Conservation (phyloP, 2,888 invertebrate species). For the Brenthis hecate region DNA sequence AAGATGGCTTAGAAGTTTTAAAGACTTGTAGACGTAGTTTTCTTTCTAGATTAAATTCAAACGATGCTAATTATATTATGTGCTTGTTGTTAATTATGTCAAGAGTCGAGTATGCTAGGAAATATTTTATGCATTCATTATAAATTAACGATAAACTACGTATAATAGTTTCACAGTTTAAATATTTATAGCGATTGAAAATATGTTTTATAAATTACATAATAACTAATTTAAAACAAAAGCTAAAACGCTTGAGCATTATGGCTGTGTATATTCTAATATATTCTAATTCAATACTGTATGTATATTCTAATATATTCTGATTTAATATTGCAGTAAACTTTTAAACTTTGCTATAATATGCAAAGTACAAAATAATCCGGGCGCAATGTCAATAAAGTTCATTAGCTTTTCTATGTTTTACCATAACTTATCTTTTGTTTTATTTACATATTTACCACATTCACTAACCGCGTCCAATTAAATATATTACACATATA, state of each 20-base stretch:
- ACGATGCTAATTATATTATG: constrained; percentile 9
- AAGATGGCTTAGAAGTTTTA: constrained; percentile 41
- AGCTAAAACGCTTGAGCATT: no score
- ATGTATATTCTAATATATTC: no score
- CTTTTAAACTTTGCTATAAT: no score
- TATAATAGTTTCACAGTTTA: no score
- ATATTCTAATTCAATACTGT: no score
- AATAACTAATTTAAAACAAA: no score
- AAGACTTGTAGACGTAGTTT: constrained; percentile 25
- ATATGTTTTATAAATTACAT: background rate
- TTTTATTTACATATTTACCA: constrained; percentile 2
- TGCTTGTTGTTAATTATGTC: constrained; percentile 10
- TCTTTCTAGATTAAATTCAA: constrained; percentile 23
- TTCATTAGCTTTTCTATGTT: no score
- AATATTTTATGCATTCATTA: constrained; percentile 1
- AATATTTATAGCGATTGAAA: constrained; percentile 1
- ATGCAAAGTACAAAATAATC: no score
- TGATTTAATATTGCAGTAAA: no score
- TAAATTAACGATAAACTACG: background rate
- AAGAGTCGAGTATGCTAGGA: constrained; percentile 1
- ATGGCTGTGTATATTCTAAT: no score
- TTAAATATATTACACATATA: background rate
- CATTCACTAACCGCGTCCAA: background rate
- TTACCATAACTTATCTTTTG: no score
- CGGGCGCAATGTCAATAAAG: no score